Evolutionary conservation across 2,113 vertebrate genomes (phyloP).

Genomic region (Pygoscelis antarcticus): DNA sequence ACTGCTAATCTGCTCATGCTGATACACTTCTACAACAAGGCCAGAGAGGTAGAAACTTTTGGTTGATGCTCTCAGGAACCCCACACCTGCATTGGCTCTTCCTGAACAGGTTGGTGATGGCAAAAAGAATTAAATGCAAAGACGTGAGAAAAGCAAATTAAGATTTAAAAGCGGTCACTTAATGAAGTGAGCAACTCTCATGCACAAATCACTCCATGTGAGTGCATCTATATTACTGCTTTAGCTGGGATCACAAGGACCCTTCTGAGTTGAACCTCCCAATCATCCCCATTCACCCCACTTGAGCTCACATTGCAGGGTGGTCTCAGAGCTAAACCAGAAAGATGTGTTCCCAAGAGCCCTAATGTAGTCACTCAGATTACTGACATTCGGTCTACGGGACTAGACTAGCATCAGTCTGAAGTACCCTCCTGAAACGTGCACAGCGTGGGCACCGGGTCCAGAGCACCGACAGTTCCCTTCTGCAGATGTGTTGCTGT

Average conservation of each 20-base stretch:
- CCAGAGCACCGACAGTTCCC: neutral
- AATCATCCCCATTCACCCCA: neutral
- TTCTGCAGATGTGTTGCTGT: neutral
- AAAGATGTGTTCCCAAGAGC: neutral
- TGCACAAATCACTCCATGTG: neutral
- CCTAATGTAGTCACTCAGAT: neutral
- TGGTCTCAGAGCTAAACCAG: neutral
- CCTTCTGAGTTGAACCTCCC: neutral
- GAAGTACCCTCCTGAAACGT: neutral
- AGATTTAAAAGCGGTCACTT: neutral
- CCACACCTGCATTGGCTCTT: neutral
- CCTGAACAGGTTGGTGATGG: neutral
- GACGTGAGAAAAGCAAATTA: neutral
- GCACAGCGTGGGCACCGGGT: accelerated
- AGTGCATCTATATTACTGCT: neutral
- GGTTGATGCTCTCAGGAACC: neutral
- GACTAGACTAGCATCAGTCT: neutral
- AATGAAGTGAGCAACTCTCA: neutral
- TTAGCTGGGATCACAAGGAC: neutral
- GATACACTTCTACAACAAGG: neutral
- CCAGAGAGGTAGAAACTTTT: neutral
- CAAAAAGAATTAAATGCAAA: neutral
- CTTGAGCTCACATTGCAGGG: neutral
- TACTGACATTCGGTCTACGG: neutral
- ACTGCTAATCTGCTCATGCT: neutral